These are phyloP conservation scores for Gopherus evgoodei DNA, from an alignment of 2,113 vertebrate genomes.

Conservation along the genomic window DNA sequence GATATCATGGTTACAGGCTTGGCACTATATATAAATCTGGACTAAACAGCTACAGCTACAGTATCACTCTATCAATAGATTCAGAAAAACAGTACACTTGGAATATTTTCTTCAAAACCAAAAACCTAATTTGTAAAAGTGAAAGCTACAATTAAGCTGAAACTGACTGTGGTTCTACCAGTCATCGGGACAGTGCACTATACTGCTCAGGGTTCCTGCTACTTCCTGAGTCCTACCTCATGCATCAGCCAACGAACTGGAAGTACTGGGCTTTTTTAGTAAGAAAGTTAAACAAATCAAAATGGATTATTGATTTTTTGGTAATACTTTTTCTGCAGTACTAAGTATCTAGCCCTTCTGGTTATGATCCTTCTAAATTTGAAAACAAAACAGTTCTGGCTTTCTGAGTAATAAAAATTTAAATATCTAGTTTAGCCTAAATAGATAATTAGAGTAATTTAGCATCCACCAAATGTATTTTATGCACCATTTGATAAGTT, in stretches of 20 bases:
- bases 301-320: not conserved
- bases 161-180: not conserved
- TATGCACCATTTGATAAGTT: not conserved
- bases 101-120: not conserved
- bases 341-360: not conserved
- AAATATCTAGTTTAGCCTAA: not conserved
- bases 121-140: not conserved
- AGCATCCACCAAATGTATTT: not conserved
- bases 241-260: not conserved
- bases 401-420: not conserved
- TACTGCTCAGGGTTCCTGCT: not conserved
- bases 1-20: not conserved
- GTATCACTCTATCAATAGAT: not conserved
- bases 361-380: not conserved
- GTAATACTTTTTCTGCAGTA: not conserved
- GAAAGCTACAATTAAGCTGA: not conserved
- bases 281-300: not conserved
- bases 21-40: not conserved
- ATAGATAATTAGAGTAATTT: not conserved
- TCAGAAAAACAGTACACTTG: not conserved
- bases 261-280: not conserved
- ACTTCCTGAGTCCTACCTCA: not conserved
- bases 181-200: not conserved
- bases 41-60: not conserved
- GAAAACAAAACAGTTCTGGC: not conserved